Evolutionary conservation across 2,113 vertebrate genomes (phyloP).

Genomic region (Pituophis catenifer): DNA sequence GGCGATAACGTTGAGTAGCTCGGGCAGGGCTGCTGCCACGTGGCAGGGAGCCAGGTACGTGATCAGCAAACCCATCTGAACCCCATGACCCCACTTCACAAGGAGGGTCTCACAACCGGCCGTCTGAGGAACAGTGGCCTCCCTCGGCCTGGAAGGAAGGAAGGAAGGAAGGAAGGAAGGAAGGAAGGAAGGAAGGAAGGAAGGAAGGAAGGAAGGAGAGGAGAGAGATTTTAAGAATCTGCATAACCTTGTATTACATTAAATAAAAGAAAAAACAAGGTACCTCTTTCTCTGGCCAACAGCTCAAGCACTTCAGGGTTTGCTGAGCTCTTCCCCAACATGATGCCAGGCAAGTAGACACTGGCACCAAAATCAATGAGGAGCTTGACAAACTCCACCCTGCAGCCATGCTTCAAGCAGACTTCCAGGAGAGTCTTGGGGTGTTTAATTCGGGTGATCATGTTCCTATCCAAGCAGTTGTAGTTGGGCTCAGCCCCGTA

Average conservation of each 20-base stretch:
- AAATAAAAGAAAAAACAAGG: background rate
- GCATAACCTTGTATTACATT: background rate
- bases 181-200: no score
- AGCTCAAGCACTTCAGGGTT: constrained; percentile 76
- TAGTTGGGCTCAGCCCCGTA: constrained; percentile 88
- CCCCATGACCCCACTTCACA: no score
- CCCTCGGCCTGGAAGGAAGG: no score
- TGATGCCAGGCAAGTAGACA: constrained; percentile 79
- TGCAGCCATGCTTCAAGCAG: constrained; percentile 84
- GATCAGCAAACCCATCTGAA: no score
- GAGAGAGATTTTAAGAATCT: background rate
- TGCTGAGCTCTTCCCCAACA: constrained; percentile 62
- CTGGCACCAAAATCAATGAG: constrained; percentile 94
- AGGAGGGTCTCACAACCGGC: no score
- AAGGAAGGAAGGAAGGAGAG: no score
- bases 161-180: background rate
- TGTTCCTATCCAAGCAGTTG: constrained; percentile 82
- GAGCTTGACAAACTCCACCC: constrained; percentile 78
- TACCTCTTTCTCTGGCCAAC: constrained; percentile 87
- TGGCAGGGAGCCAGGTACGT: no score
- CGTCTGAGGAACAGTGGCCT: no score
- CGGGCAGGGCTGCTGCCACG: no score
- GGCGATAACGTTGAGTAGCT: no score
- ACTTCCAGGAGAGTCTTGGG: constrained; percentile 86
- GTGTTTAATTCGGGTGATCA: constrained; percentile 76